phyloP scores from a whole-genome alignment of 2,113 vertebrate genomes.

The Zootoca vivipara region DNA sequence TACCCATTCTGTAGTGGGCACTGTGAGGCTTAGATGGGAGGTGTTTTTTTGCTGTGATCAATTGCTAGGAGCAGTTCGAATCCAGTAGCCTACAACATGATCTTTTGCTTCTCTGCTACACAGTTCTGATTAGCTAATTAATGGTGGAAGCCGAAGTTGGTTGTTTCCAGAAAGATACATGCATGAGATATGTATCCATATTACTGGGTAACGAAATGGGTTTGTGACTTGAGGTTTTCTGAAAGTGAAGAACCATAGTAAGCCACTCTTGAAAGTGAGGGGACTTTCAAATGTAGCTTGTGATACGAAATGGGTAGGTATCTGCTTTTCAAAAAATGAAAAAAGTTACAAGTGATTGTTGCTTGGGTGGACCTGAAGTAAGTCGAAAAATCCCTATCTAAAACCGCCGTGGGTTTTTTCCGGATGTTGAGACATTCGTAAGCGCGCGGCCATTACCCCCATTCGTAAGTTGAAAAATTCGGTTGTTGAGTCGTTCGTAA shows the following conservation, averaged over 20 bases:
- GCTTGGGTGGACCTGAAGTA: no score
- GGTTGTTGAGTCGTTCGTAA: no score
- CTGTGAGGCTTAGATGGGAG: not conserved
- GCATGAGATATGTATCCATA: not conserved
- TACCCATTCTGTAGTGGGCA: not conserved
- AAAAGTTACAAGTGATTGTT: no score
- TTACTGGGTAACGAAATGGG: no score
- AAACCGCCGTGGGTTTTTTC: no score
- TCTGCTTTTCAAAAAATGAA: not conserved
- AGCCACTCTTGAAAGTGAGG: no score
- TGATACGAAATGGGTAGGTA: not conserved
- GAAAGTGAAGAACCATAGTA: not conserved
- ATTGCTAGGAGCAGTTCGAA: not conserved
- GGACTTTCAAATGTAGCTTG: not conserved
- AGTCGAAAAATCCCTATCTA: no score
- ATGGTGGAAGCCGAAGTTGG: fast-evolving
- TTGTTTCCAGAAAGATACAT: not conserved
- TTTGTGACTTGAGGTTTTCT: not conserved
- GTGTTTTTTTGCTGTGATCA: not conserved
- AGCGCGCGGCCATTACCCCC: no score
- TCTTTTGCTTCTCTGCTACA: not conserved
- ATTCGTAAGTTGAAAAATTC: no score
- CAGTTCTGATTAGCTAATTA: constrained; percentile 4
- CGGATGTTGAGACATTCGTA: no score
- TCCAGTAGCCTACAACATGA: not conserved